Evolutionary conservation across 2,797 vertebrate genomes (phyloP).

Genomic region (Delichon dasypus): DNA sequence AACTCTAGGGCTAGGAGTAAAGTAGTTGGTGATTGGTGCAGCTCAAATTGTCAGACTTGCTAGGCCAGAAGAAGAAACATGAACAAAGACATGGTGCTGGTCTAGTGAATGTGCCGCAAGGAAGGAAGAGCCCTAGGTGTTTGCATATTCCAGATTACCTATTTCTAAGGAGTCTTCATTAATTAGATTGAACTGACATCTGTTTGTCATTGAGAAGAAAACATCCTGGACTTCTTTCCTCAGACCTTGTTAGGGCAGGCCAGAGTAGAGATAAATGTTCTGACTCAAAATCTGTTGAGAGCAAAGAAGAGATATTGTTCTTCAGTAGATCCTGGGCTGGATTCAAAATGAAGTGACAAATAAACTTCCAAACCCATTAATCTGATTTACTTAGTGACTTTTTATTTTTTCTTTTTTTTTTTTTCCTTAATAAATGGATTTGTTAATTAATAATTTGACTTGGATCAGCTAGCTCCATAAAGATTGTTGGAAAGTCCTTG

Average conservation of each 20-base stretch:
- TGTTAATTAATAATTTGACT: not conserved
- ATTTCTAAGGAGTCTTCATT: not conserved
- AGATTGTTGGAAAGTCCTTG: not conserved
- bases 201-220: not conserved
- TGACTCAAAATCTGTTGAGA: not conserved
- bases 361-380: not conserved
- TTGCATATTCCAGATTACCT: not conserved
- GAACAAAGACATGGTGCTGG: not conserved
- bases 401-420: no score
- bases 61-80: not conserved
- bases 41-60: not conserved
- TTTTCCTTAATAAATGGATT: not conserved
- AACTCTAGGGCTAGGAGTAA: not conserved
- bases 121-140: not conserved
- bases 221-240: not conserved
- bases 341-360: not conserved
- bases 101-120: not conserved
- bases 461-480: not conserved
- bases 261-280: not conserved
- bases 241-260: not conserved
- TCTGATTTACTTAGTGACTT: not conserved
- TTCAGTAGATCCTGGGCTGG: not conserved
- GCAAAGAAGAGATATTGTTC: not conserved
- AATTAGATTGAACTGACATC: not conserved
- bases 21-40: not conserved